phyloP scores from a whole-genome alignment of 2,888 invertebrate species.

The Deilephila elpenor region DNA sequence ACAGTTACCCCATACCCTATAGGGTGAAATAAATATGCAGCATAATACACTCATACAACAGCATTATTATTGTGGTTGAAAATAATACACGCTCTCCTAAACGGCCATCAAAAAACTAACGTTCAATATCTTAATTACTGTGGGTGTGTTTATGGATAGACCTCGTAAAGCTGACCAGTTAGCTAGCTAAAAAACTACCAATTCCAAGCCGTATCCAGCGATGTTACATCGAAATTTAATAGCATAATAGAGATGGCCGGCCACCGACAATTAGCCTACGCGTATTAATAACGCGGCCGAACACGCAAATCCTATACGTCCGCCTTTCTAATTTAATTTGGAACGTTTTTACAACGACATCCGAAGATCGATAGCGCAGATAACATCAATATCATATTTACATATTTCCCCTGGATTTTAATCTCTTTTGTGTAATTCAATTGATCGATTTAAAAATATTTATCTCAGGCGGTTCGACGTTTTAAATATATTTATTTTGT shows the following conservation, averaged over 20 bases:
- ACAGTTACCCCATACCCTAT: too few relatives aligned
- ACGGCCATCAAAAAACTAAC: too few relatives aligned
- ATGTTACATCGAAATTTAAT: conserved; percentile 39
- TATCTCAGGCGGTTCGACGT: too few relatives aligned
- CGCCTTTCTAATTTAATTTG: conserved; percentile 78
- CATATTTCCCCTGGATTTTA: conserved; percentile 28
- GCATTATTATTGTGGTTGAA: too few relatives aligned
- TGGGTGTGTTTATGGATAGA: too few relatives aligned
- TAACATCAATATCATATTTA: conserved; percentile 39
- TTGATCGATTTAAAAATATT: background rate
- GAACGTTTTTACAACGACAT: conserved; percentile 61
- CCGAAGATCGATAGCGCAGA: conserved; percentile 52
- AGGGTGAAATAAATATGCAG: too few relatives aligned
- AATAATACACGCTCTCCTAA: too few relatives aligned
- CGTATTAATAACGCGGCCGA: conserved; percentile 72
- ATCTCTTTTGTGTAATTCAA: background rate
- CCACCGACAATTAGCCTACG: conserved; percentile 77
- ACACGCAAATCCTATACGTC: conserved; percentile 65
- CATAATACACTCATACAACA: too few relatives aligned
- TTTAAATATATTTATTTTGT: too few relatives aligned
- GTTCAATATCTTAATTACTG: too few relatives aligned
- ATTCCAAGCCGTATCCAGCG: conserved; percentile 51
- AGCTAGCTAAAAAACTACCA: background rate
- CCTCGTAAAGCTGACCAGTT: background rate
- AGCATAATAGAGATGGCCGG: conserved; percentile 72